Evolutionary conservation across 2,888 invertebrate genomes (phyloP).

Genomic region (Parelbella ahira): DNA sequence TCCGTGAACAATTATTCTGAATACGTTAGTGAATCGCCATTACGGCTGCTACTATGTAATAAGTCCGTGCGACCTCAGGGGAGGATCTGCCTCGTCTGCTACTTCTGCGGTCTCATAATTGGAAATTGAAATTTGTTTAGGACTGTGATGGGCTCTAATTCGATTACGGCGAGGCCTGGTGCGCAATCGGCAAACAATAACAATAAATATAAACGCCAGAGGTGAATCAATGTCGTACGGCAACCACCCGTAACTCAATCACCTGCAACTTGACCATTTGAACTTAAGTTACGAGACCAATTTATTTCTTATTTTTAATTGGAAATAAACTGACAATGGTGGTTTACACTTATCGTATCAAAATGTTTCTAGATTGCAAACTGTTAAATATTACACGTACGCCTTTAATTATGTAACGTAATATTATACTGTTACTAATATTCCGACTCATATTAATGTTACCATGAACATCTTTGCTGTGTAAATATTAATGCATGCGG

Average conservation of each 20-base stretch:
- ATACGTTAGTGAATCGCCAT: constrained; percentile 64
- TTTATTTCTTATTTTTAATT: not conserved
- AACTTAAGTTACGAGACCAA: not conserved
- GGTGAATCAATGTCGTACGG: constrained; percentile 41
- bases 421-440: no score
- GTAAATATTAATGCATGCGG: constrained; percentile 26
- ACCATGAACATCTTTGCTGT: constrained; percentile 9
- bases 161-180: constrained; percentile 60
- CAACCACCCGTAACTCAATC: constrained; percentile 17
- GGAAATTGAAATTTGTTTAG: constrained; percentile 80
- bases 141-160: constrained; percentile 67
- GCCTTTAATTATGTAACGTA: no score
- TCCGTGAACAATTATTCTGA: constrained; percentile 64
- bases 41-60: constrained; percentile 55
- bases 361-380: no score
- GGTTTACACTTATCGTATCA: no score
- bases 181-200: constrained; percentile 64
- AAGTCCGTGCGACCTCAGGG: constrained; percentile 66
- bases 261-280: constrained; percentile 15
- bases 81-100: constrained; percentile 46
- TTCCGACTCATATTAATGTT: constrained; percentile 4
- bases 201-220: constrained; percentile 63
- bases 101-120: constrained; percentile 67
- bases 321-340: no score
- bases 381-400: no score